Conservation (phyloP, 2,113 vertebrate species). For the Larimichthys crocea region DNA sequence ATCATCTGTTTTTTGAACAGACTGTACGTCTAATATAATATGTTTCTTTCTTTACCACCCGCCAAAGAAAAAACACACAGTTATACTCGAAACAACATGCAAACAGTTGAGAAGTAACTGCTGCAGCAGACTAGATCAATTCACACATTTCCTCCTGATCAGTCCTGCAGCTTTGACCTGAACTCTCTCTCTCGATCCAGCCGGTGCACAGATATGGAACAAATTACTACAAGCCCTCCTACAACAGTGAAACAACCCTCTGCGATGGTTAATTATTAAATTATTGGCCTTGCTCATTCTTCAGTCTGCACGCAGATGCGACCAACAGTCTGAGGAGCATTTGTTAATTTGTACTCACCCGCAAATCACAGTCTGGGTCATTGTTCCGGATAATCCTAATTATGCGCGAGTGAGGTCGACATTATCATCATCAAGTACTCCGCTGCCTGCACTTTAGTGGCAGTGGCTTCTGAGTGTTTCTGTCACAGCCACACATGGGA, state of each 20-base stretch:
- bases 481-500: slow-evolving; percentile 69
- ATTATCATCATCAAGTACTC: slow-evolving; percentile 54
- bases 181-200: neutral
- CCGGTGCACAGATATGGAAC: slow-evolving; percentile 29
- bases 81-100: slow-evolving; percentile 28
- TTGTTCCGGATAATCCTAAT: slow-evolving; percentile 74
- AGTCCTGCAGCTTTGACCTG: slow-evolving; percentile 32
- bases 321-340: slow-evolving; percentile 53
- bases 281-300: slow-evolving; percentile 45
- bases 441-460: slow-evolving; percentile 66
- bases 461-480: slow-evolving; percentile 56
- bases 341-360: slow-evolving; percentile 76
- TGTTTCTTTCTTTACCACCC: neutral
- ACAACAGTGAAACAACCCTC: slow-evolving; percentile 19
- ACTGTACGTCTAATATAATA: no score
- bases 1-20: no score
- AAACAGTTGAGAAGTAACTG: slow-evolving; percentile 15
- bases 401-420: slow-evolving; percentile 61
- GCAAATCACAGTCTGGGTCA: slow-evolving; percentile 59
- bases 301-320: slow-evolving; percentile 49
- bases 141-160: neutral
- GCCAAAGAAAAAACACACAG: slow-evolving; percentile 18
- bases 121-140: slow-evolving; percentile 10
- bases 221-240: slow-evolving; percentile 32
- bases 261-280: slow-evolving; percentile 56